Conservation (phyloP, 2,113 vertebrate genomes). For the human (Homo sapiens) region GRCh38 chr21:22245501-22246000, state of each 20-base stretch:
- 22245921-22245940: not conserved
- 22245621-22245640: not conserved
- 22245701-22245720: not conserved
- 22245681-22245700: not conserved
- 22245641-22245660: not conserved
- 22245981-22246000: not conserved
- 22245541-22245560: too few relatives aligned
- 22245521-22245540: not conserved
- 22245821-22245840: not conserved
- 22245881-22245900: not conserved
- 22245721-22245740: not conserved
- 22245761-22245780: not conserved
- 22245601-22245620: not conserved
- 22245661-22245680: not conserved
- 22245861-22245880: not conserved
- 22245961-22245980: not conserved
- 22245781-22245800: not conserved
- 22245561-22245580: not conserved
- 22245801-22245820: not conserved
- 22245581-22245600: not conserved
- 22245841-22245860: not conserved
- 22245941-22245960: not conserved
- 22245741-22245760: not conserved
- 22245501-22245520: not conserved
- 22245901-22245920: not conserved